phyloP scores from a whole-genome alignment of 2,113 vertebrate genomes.

The Agapornis roseicollis region DNA sequence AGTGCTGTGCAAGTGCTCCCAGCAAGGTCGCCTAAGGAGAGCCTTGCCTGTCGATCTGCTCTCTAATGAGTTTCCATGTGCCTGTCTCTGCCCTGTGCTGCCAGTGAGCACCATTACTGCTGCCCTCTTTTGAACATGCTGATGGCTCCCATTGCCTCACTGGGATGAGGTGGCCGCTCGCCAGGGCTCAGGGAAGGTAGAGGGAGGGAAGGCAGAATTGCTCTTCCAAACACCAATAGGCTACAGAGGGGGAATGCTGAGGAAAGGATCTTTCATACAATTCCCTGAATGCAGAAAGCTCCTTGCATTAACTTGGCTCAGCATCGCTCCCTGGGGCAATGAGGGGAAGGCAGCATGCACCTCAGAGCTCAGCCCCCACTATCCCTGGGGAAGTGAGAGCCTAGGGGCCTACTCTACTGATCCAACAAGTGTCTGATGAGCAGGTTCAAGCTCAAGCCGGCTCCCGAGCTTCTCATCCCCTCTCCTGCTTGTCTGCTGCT shows the following conservation, averaged over 20 bases:
- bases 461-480: not conserved
- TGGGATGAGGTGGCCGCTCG: not conserved
- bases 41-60: not conserved
- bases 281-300: not conserved
- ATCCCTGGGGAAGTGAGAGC: not conserved
- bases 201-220: not conserved
- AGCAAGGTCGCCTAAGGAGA: slow-evolving; percentile 1
- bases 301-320: not conserved
- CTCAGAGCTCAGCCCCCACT: not conserved
- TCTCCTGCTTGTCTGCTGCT: not conserved
- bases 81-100: rapidly evolving
- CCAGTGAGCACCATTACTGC: not conserved
- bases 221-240: not conserved
- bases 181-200: not conserved
- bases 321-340: rapidly evolving
- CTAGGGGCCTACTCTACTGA: not conserved
- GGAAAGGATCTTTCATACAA: not conserved
- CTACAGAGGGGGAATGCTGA: not conserved
- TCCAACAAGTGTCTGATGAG: not conserved
- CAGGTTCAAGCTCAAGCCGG: not conserved
- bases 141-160: not conserved
- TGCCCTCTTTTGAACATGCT: not conserved
- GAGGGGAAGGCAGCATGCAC: not conserved
- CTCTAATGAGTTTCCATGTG: slow-evolving; percentile 21
- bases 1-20: rapidly evolving